A percentile compares a stretch with the other conserved stretches of the same genome.
Conservation (phyloP, 1,140 invertebrate species). For the Drosophila melanica region DNA sequence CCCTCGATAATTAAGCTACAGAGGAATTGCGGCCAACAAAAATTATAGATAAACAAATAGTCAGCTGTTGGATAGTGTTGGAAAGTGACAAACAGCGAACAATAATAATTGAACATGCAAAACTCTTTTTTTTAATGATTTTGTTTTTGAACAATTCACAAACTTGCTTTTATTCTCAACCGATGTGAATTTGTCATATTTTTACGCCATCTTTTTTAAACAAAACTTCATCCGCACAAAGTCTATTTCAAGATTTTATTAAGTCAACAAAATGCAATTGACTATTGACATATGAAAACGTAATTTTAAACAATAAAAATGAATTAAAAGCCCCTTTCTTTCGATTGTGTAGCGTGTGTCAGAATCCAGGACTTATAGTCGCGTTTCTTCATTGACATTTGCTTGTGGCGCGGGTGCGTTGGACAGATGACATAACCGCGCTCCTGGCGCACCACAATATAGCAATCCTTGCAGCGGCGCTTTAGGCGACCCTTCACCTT, state of each 20-base stretch:
- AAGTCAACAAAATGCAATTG: conserved; percentile 4
- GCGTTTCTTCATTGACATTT: conserved; percentile 88
- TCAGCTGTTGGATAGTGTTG: conserved; percentile 44
- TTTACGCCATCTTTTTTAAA: background rate
- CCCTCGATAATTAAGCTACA: background rate
- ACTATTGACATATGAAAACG: conserved; percentile 1
- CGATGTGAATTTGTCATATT: background rate
- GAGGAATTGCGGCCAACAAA: conserved; percentile 17
- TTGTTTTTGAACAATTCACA: background rate
- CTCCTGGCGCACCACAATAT: conserved; percentile 88
- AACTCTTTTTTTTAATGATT: background rate
- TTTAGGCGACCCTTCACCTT: conserved; percentile 86
- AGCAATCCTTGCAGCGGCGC: conserved; percentile 90
- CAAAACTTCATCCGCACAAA: too few species aligned
- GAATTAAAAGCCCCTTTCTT: conserved; percentile 86
- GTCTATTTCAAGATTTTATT: conserved; percentile 6
- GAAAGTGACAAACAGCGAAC: background rate
- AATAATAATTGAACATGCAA: background rate
- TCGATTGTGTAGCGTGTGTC: conserved; percentile 88
- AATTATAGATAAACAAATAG: conserved; percentile 45
- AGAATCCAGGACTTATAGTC: conserved; percentile 89
- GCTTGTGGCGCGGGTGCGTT: conserved; percentile 91
- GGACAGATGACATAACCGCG: conserved; percentile 90
- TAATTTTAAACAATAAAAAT: background rate
- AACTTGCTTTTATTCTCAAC: background rate